phyloP scores from a whole-genome alignment of 2,888 invertebrate genomes.

The Lasioglossum figueresi region DNA sequence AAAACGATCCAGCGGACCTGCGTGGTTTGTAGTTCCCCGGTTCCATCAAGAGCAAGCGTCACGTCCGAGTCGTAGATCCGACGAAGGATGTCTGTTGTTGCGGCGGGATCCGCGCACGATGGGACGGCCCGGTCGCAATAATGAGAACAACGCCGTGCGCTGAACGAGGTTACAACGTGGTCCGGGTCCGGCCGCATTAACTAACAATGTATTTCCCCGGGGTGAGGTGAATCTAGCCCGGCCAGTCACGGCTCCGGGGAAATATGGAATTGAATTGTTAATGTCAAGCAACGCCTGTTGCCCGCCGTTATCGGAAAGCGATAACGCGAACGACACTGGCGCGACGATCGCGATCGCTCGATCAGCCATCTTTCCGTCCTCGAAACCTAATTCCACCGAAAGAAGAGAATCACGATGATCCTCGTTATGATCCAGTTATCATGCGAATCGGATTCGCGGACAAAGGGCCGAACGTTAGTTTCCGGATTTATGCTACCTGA shows the following conservation, averaged over 20 bases:
- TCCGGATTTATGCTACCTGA: background rate
- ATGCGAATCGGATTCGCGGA: background rate
- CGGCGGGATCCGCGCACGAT: background rate
- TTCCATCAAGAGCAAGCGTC: background rate
- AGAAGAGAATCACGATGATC: background rate
- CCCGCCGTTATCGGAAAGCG: constrained; percentile 72
- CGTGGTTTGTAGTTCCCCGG: background rate
- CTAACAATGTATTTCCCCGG: constrained; percentile 68
- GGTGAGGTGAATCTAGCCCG: constrained; percentile 46
- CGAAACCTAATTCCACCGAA: constrained; percentile 20
- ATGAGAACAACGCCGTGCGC: constrained; percentile 46
- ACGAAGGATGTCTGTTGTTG: background rate
- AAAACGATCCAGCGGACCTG: background rate
- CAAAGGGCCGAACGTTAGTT: background rate
- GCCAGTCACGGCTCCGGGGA: constrained; percentile 59
- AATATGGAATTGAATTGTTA: constrained; percentile 78
- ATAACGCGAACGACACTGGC: constrained; percentile 52
- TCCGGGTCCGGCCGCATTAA: constrained; percentile 42
- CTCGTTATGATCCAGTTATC: background rate
- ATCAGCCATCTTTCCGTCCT: constrained; percentile 25
- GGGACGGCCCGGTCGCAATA: constrained; percentile 17
- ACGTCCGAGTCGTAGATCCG: constrained; percentile 7
- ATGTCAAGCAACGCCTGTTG: constrained; percentile 70
- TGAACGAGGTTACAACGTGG: constrained; percentile 25
- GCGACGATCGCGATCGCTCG: background rate